These are phyloP conservation scores for Uria lomvia DNA, from an alignment of 2,113 vertebrate species.

Conservation along the genomic window DNA sequence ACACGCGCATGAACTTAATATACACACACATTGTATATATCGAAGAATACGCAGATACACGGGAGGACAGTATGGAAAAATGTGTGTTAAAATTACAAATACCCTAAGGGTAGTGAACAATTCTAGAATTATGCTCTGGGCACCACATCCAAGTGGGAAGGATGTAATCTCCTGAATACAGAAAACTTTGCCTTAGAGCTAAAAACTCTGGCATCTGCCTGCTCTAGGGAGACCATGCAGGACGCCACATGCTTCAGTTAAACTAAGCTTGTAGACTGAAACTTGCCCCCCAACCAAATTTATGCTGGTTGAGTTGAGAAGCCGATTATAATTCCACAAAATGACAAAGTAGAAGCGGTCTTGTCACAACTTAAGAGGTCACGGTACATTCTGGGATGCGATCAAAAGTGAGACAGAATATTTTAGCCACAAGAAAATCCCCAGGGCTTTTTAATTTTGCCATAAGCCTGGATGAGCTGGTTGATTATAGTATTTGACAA, in stretches of 20 bases:
- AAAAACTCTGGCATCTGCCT: conserved; percentile 17
- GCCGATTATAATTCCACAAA: conserved; percentile 24
- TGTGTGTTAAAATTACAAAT: background rate
- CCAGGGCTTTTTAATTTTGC: conserved; percentile 46
- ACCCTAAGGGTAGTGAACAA: background rate
- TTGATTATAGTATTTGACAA: conserved; percentile 62
- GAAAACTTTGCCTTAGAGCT: conserved; percentile 29
- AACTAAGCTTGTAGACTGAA: background rate
- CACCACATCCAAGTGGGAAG: background rate
- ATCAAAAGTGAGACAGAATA: conserved; percentile 59
- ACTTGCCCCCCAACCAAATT: conserved; percentile 40
- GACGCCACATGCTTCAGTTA: conserved; percentile 8
- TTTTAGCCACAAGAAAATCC: conserved; percentile 54
- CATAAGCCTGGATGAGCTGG: background rate
- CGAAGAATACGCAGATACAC: rapidly evolving
- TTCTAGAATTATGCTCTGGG: conserved; percentile 33
- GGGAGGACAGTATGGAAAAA: background rate
- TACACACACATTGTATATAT: background rate
- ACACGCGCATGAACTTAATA: background rate
- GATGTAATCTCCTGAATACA: background rate
- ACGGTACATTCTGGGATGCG: conserved; percentile 4
- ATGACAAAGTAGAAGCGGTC: conserved; percentile 17
- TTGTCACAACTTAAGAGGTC: conserved; percentile 47
- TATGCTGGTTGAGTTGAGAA: conserved; percentile 34
- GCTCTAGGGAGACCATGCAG: background rate